Evolutionary conservation across 2,888 invertebrate species (phyloP).

Genomic region (Cantharis flavilabris): DNA sequence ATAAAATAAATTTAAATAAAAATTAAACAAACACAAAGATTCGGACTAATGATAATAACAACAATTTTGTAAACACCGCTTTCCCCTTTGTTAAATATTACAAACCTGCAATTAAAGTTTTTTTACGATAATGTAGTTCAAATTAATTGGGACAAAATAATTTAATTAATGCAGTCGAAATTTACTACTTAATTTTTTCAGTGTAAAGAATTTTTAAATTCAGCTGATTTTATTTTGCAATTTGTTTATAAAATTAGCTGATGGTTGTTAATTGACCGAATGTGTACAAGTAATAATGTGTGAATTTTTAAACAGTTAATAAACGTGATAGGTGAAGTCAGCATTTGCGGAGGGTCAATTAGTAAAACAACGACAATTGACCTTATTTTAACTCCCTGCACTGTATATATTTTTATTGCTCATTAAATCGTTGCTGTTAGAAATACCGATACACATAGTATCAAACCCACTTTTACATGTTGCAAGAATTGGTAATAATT

Average conservation of each 20-base stretch:
- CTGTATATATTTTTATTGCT: conserved; percentile 12
- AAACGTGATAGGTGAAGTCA: conserved; percentile 22
- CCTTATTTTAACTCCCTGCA: conserved; percentile 15
- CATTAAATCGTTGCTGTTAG: not conserved
- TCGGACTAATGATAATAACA: not conserved
- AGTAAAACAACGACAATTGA: conserved; percentile 28
- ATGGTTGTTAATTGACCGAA: not conserved
- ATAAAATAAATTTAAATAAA: not conserved
- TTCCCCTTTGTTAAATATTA: not conserved
- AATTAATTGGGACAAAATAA: not conserved
- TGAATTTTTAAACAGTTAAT: conserved; percentile 6
- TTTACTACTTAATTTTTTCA: not conserved
- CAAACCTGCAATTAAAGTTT: not conserved
- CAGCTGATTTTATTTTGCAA: not conserved
- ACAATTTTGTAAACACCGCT: not conserved
- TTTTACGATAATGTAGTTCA: not conserved
- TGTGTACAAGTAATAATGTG: not conserved
- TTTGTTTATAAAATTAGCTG: not conserved
- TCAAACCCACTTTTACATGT: not conserved
- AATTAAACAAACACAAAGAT: not conserved
- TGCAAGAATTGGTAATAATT: not conserved
- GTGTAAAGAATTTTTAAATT: not conserved
- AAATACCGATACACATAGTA: not conserved
- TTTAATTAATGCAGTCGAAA: not conserved
- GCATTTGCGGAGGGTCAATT: conserved; percentile 29